Evolutionary conservation across 2,797 vertebrate genomes (phyloP).

Genomic region (Siniperca scherzeri): DNA sequence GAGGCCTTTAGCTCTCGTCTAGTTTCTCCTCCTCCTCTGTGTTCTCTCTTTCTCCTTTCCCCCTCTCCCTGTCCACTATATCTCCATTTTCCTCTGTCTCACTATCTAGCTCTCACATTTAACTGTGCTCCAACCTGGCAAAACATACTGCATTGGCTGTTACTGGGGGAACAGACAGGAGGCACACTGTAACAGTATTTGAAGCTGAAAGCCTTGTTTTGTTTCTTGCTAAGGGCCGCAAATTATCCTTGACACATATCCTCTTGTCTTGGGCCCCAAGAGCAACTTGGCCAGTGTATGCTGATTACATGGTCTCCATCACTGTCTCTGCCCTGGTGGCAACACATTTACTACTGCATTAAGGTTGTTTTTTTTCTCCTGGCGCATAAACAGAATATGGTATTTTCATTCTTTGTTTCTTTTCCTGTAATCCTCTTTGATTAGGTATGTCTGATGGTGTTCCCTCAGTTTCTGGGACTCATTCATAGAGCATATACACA

Average conservation of each 20-base stretch:
- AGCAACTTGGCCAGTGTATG: constrained; percentile 76
- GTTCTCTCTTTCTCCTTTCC: constrained; percentile 77
- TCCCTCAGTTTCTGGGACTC: constrained; percentile 65
- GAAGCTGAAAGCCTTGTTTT: constrained; percentile 92
- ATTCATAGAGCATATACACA: constrained; percentile 74
- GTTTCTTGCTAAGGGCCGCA: constrained; percentile 94
- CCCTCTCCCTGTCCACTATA: constrained; percentile 83
- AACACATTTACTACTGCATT: constrained; percentile 68
- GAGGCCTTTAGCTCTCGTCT: constrained; percentile 97
- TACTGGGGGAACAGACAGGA: constrained; percentile 63
- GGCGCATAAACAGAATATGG: constrained; percentile 53
- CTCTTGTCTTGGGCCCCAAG: constrained; percentile 75
- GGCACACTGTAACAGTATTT: constrained; percentile 70
- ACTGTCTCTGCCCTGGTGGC: constrained; percentile 69
- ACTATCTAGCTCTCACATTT: constrained; percentile 57
- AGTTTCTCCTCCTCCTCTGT: constrained; percentile 88
- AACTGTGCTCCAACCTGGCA: constrained; percentile 71
- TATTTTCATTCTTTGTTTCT: constrained; percentile 65
- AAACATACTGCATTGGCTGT: constrained; percentile 64
- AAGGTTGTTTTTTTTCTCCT: constrained; percentile 53
- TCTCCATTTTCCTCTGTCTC: constrained; percentile 59
- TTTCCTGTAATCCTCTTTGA: constrained; percentile 71
- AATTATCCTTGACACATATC: constrained; percentile 88
- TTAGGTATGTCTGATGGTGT: constrained; percentile 68
- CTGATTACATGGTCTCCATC: constrained; percentile 77